Base-by-base conservation (phyloP, 92 coral and sea anemone species). In the Pocillopora grandis region DNA sequence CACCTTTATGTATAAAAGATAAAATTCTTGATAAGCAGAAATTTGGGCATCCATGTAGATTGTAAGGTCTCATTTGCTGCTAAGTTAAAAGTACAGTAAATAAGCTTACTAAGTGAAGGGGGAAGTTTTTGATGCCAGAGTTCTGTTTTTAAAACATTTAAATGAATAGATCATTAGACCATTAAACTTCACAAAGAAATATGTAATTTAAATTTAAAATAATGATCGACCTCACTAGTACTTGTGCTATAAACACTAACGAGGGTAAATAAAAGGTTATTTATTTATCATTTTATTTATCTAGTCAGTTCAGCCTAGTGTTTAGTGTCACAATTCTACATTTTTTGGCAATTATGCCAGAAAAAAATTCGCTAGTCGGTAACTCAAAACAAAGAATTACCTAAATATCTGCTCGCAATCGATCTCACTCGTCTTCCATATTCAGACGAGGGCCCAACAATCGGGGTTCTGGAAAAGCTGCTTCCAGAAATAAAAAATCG, bases 371-470 rank as follows among this genome's bases (percentile, higher is more conserved):
- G 77, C 37, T 59, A 55, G 77, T 58, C 71, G 35, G 71, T 62
- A 35, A 62, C 71, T 77, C 70, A 62, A 77, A 77, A 62, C 70
- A 77, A 62, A 62, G 80, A 61, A 77, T 77, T 75, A 87, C 86
- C 90, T 60, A 72, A 87, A 80, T 80, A 87, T 87, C 76, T 75
- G 78, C 71, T 87, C 90, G 48, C 84, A 82, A 72, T 87, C 79
- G 57, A 55, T 65, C 79, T 76, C 84, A 67, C 87, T 64, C 12
- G 73, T 87, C 90, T 72, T 82, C 78, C 14, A 87, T 42, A 55
- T 82, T 87, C 66, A 81, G 71, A 48, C 83, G 90, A 77, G 87
- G 81, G 60, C 87, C 82, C 49, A 68, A 63, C 76, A 87, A 68
- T 72, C 69, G 72, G 61, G 81, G 83, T 71, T 76, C 68, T 66